Evolutionary conservation across 2,888 invertebrate genomes (phyloP).

Genomic region (Incurvaria masculella): DNA sequence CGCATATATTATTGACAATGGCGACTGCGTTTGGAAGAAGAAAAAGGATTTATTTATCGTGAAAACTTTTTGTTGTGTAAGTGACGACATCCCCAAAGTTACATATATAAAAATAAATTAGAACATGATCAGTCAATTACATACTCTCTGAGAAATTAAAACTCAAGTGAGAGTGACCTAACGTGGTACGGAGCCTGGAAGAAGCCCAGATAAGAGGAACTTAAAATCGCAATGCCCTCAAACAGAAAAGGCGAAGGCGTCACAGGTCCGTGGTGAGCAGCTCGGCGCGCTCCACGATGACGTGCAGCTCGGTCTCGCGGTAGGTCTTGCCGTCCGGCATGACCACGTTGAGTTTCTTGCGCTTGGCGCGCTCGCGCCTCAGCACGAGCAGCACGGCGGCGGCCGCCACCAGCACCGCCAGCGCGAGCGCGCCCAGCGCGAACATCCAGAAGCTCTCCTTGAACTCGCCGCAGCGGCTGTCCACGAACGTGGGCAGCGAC

Average conservation of each 20-base stretch:
- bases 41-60: no score
- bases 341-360: slow-evolving; percentile 65
- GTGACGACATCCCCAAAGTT: no score
- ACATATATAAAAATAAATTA: no score
- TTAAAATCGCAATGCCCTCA: no score
- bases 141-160: no score
- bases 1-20: no score
- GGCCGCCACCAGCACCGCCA: slow-evolving; percentile 45
- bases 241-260: no score
- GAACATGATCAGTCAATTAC: background rate
- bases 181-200: no score
- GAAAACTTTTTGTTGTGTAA: no score
- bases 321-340: slow-evolving; percentile 81
- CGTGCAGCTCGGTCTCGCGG: slow-evolving; percentile 81
- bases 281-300: slow-evolving; percentile 81
- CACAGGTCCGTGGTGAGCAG: slow-evolving; percentile 76
- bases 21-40: no score
- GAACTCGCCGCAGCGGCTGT: slow-evolving; percentile 40
- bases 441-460: slow-evolving; percentile 49
- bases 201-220: no score
- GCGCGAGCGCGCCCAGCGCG: slow-evolving; percentile 40
- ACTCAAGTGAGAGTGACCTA: background rate
- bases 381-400: slow-evolving; percentile 46
- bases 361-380: slow-evolving; percentile 48
- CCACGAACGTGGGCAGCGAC: slow-evolving; percentile 38